Base-by-base conservation (phyloP, 2,113 vertebrate genomes). In the Salvator merianae region DNA sequence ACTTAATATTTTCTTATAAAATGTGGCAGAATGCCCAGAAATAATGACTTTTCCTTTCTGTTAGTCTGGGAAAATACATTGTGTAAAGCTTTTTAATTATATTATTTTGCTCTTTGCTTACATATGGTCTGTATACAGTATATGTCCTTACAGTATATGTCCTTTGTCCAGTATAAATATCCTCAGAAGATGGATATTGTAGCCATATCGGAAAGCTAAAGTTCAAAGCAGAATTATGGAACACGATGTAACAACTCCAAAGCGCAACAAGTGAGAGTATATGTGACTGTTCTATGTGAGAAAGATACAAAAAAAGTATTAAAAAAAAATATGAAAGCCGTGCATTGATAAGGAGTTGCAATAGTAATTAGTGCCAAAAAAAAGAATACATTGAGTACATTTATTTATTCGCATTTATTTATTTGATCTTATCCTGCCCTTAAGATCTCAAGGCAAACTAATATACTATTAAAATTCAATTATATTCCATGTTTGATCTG, bases 1-100 rank as follows among this genome's bases (percentile, higher is more conserved):
- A 79, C 63, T 53, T 0, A 84, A 83, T 81, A 50, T 83, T 47
- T 80, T 86, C 72, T 83, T 88, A 83, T 84, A 87, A 78, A 84
- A 87, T 83, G 36, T 26, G 26, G 5, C 4, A 62, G 77, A 6
- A 5, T 81, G 28, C 32, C 32, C 24, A 38, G 62, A 24, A 70
- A 79, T 78, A 80, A 83, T 70, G 16, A 32, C 2, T 1, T 53
- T 88, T 81, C 72, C 8, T 79, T 81, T 47, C 2, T 1, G n/a
- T 0, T 68, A 86, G 62, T 47, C 6, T 30, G 26, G 80, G 68
- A 12, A 13, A 40, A 62, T 72, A 53, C 69, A 62, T n/a, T 62
- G 28, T n/a, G 26, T 62, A 50, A 82, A 73, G 30, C 2, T 18
- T 16, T 59, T 62, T 1, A 36, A 18, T 72, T 72, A 40, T 40